These are phyloP conservation scores for Diachrysia chrysitis DNA, from an alignment of 2,888 invertebrate species.

Conservation along the genomic window DNA sequence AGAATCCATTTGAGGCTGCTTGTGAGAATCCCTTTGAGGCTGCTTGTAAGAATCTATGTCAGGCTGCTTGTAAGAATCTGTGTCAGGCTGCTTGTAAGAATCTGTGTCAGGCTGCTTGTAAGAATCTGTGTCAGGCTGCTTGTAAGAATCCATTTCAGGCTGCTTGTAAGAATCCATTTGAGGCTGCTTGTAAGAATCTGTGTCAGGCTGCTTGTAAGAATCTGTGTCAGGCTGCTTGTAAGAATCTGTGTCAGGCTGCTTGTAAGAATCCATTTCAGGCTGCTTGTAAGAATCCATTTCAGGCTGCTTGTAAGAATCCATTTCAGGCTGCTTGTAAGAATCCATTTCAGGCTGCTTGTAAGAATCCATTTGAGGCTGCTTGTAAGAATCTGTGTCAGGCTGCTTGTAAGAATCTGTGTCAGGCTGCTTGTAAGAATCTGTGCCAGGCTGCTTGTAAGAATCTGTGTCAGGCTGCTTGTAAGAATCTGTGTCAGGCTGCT, in stretches of 20 bases:
- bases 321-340: not conserved
- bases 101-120: conserved; percentile 9
- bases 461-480: conserved; percentile 2
- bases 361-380: conserved; percentile 4
- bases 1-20: not conserved
- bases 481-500: not conserved
- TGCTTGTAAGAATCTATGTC: not conserved
- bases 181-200: too few species aligned
- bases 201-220: too few species aligned
- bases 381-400: conserved; percentile 11
- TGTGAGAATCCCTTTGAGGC: not conserved
- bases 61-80: not conserved
- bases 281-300: not conserved
- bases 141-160: not conserved
- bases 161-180: too few species aligned
- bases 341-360: conserved; percentile 11
- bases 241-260: conserved; percentile 7
- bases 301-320: not conserved
- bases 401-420: conserved; percentile 2
- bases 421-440: conserved; percentile 6
- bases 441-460: conserved; percentile 8
- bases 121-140: conserved; percentile 6
- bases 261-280: conserved; percentile 8
- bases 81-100: too few species aligned
- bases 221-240: not conserved